These are phyloP conservation scores for Porphyrio hochstetteri DNA, from an alignment of 2,113 vertebrate species.

Conservation along the genomic window DNA sequence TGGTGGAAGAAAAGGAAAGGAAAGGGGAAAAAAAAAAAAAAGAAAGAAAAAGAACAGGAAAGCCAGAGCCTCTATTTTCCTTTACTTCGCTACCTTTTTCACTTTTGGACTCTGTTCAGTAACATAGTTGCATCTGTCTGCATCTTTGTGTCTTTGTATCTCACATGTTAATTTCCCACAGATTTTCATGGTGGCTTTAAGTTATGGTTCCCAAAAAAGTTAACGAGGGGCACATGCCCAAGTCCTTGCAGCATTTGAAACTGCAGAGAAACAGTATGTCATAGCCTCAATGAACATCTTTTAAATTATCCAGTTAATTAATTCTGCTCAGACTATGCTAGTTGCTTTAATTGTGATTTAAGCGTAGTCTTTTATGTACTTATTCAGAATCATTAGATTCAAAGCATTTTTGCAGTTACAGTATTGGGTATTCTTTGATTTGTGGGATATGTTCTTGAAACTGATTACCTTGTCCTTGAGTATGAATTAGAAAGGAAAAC, in stretches of 20 bases:
- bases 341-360: background rate
- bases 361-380: background rate
- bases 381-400: background rate
- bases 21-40: background rate
- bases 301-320: background rate
- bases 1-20: background rate
- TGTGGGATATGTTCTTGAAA: background rate
- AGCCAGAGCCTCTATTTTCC: background rate
- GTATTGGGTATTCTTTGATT: background rate
- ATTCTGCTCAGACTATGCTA: background rate
- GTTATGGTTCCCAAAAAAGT: background rate
- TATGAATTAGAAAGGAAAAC: background rate
- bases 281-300: background rate
- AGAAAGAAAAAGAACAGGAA: background rate
- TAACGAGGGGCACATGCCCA: background rate
- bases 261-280: background rate
- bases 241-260: background rate
- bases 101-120: background rate
- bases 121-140: background rate
- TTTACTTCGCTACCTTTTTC: background rate
- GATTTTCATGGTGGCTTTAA: background rate
- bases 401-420: background rate
- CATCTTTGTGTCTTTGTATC: background rate
- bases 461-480: constrained; percentile 9
- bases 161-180: background rate